Conservation (phyloP, 2,797 vertebrate species). For the Chloroceryle inda region DNA sequence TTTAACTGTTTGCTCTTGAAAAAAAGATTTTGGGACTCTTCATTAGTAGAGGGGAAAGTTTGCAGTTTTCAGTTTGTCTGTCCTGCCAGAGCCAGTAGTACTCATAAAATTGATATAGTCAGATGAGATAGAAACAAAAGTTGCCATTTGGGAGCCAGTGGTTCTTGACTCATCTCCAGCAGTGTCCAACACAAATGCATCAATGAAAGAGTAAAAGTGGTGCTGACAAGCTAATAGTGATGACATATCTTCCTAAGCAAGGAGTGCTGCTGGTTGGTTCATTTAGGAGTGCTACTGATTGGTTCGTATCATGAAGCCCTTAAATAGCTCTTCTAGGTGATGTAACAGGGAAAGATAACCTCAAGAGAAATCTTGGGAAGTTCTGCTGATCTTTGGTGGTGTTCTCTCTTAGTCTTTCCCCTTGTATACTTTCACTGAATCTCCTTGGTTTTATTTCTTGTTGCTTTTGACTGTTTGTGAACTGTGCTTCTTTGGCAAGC, state of each 20-base stretch:
- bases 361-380: not conserved
- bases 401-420: not conserved
- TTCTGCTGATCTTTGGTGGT: not conserved
- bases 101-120: not conserved
- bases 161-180: not conserved
- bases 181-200: not conserved
- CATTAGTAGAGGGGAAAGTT: not conserved
- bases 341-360: not conserved
- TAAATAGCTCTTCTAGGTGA: not conserved
- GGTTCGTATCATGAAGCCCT: not conserved
- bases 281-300: not conserved
- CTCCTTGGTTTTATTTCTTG: not conserved
- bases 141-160: not conserved
- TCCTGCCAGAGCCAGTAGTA: not conserved
- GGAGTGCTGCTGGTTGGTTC: not conserved
- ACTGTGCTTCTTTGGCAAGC: not conserved
- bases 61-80: not conserved
- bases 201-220: not conserved
- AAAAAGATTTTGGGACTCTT: not conserved
- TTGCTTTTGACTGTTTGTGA: not conserved
- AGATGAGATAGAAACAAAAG: not conserved
- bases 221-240: not conserved
- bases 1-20: not conserved
- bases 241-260: not conserved
- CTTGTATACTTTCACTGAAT: not conserved